Evolutionary conservation across 2,113 vertebrate genomes (phyloP), one percentile per base, ranked within the genome.

Genomic region (Epinephelus moara): DNA sequence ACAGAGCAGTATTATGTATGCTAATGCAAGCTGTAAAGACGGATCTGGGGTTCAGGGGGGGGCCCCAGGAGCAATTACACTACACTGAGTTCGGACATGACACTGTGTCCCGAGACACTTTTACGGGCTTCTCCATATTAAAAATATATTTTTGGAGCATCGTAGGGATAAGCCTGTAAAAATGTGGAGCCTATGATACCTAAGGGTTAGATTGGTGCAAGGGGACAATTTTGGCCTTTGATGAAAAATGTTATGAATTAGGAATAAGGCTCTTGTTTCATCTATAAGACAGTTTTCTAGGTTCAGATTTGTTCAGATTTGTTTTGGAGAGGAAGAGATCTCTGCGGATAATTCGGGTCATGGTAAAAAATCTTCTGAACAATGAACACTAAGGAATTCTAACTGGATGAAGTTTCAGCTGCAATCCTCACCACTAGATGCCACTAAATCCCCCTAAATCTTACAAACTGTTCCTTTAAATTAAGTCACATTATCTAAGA

Each of bases 1-100:
- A 90, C 91, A 88, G 90, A 91, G 90, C 82, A 80, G 89, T 84
- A 90, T 94, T 94, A 92, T 92, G 78, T 93, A 94, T 95, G 93
- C 91, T 93, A 95, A 94, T 95, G 78, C 69, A 55, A 87, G 87
- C 88, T 92, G 85, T 93, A 93, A 93, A 93, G 87, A 89, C 40
- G 69, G 70, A 75, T 73, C 76, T 86, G 76, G 64, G 88, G 89
- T 90, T 93, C 69, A 76, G 50, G 66, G 59, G 49, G 73, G 50
- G 75, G 47, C 2, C 55, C 80, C 78, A 47, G n/a, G 70, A 78
- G 87, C 91, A 93, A 92, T 93, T 93, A 94, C 47, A 76, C 60
- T 57, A 66, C 78, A 78, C 90, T 52, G 84, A 88, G 53, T 66
- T 73, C 10, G 82, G 83, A 85, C 84, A 86, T 78, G 84, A 88